A percentile compares a stretch with the other conserved stretches of the same genome.
Evolutionary conservation across 2,888 invertebrate genomes (phyloP).

Genomic region (Stegana nigrithorax): DNA sequence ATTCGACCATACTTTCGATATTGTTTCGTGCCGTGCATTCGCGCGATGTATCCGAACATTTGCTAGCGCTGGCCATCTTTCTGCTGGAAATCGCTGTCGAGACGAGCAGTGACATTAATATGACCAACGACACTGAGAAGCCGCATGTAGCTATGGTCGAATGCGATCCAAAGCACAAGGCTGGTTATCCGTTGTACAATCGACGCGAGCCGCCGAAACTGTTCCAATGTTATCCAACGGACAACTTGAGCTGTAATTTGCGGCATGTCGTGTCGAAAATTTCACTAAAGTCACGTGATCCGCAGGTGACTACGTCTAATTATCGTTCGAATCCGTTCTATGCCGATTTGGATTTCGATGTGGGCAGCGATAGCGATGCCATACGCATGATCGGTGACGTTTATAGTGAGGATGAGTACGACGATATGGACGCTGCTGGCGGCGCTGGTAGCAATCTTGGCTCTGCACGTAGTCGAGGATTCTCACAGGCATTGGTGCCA

Average conservation of each 20-base stretch:
- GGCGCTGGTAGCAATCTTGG: constrained; percentile 48
- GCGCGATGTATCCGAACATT: constrained; percentile 84
- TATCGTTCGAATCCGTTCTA: constrained; percentile 74
- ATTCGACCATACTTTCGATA: constrained; percentile 78
- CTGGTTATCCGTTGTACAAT: constrained; percentile 52
- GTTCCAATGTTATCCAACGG: constrained; percentile 77
- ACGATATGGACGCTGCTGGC: constrained; percentile 49
- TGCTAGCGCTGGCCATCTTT: constrained; percentile 87
- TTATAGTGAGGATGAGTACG: constrained; percentile 54
- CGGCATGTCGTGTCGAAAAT: constrained; percentile 77
- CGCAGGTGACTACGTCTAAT: constrained; percentile 71
- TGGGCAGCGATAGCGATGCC: constrained; percentile 67
- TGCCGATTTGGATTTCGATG: constrained; percentile 83
- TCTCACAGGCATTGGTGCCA: constrained; percentile 52
- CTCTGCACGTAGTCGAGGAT: constrained; percentile 42
- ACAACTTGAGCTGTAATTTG: constrained; percentile 81
- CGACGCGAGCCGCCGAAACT: constrained; percentile 66
- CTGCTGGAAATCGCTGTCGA: constrained; percentile 86
- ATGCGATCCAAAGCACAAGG: constrained; percentile 53
- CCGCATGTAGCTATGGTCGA: constrained; percentile 60
- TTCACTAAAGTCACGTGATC: constrained; percentile 72
- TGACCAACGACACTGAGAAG: constrained; percentile 31
- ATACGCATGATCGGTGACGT: constrained; percentile 66
- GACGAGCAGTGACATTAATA: constrained; percentile 52
- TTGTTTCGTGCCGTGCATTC: constrained; percentile 86